A percentile compares a stretch with the other conserved stretches of the same genome.
Evolutionary conservation across 2,888 invertebrate species (phyloP).

Genomic region (Fragum sueziense): DNA sequence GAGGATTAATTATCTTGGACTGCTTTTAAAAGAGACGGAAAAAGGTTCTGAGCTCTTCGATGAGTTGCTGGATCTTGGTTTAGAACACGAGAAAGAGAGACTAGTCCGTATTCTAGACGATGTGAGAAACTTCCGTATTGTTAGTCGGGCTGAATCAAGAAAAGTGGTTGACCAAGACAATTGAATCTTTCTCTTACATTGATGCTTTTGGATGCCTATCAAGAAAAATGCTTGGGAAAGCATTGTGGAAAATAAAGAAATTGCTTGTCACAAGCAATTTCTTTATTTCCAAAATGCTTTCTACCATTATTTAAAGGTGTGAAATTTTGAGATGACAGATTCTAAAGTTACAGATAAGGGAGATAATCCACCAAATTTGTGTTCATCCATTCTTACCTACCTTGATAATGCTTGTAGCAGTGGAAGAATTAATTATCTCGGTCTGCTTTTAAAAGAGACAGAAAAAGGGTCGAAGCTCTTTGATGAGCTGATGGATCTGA

Average conservation of each 20-base stretch:
- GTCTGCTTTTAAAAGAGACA: conserved; percentile 53
- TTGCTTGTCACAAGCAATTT: too few relatives aligned
- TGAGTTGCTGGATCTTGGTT: conserved; percentile 48
- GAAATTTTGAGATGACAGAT: neutral
- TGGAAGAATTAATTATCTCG: conserved; percentile 60
- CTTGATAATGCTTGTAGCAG: conserved; percentile 65
- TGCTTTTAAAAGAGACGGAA: conserved; percentile 51
- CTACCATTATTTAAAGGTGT: neutral
- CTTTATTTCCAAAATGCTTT: too few relatives aligned
- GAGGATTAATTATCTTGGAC: conserved; percentile 60
- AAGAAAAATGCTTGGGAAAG: too few relatives aligned
- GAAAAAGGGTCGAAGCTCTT: conserved; percentile 38
- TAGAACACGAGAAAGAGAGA: conserved; percentile 55
- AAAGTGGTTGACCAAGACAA: conserved; percentile 1
- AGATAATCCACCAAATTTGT: conserved; percentile 8
- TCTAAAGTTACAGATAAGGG: neutral
- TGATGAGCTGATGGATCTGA: conserved; percentile 45
- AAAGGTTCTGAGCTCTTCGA: conserved; percentile 41
- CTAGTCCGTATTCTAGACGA: conserved; percentile 61
- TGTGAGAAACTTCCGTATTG: conserved; percentile 50
- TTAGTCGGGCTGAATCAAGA: conserved; percentile 54
- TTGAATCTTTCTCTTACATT: neutral
- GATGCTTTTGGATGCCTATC: neutral
- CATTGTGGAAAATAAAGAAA: too few relatives aligned
- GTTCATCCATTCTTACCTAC: conserved; percentile 57